Percentiles rank a stretch among this genome's conserved stretches.
These are phyloP conservation scores for Apoderus coryli DNA, from an alignment of 2,888 invertebrate species.

Conservation along the genomic window DNA sequence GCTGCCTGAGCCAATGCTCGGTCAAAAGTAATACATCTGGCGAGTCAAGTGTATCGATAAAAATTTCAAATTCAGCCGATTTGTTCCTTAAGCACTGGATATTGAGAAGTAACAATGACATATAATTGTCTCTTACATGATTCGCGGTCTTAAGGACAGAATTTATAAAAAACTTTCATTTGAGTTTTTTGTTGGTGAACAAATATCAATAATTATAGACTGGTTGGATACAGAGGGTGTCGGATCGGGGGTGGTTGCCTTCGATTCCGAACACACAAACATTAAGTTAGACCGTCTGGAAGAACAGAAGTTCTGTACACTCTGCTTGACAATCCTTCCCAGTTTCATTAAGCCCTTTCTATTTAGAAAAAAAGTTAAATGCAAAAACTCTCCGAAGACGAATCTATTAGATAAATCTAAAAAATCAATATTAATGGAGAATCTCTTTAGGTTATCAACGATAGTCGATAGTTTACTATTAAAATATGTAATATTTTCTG, in stretches of 20 bases:
- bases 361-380: conserved; percentile 3
- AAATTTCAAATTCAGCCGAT: no score
- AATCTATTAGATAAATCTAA: no score
- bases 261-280: neutral
- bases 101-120: conserved; percentile 3
- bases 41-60: neutral
- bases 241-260: neutral
- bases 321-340: conserved; percentile 1
- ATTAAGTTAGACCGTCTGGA: conserved; percentile 6
- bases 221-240: conserved; percentile 2
- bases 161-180: conserved; percentile 1
- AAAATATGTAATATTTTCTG: no score
- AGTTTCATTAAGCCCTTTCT: conserved; percentile 2
- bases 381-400: neutral
- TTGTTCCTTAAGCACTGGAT: conserved; percentile 2
- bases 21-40: neutral
- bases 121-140: neutral
- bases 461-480: no score
- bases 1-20: no score
- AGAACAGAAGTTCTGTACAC: conserved; percentile 4
- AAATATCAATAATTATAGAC: neutral
- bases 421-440: no score
- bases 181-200: neutral
- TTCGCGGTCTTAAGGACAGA: neutral
- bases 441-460: no score